These are phyloP conservation scores for Choreutis nemorana DNA, from an alignment of 2,888 invertebrate genomes.

Conservation along the genomic window DNA sequence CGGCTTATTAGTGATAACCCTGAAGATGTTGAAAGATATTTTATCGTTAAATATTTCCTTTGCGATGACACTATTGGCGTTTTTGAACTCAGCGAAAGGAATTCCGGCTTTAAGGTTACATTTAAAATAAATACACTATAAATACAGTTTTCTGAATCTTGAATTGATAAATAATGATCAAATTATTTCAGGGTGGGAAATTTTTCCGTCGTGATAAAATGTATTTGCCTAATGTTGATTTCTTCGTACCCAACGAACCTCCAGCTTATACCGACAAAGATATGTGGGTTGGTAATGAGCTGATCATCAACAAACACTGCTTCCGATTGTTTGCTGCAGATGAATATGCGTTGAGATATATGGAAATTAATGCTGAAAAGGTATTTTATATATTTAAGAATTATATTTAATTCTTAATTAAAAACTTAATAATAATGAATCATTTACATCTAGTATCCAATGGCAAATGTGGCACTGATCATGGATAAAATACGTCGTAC, in stretches of 20 bases:
- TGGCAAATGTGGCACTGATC: slow-evolving; percentile 74
- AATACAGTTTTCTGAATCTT: too few species aligned
- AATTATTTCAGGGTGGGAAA: slow-evolving; percentile 56
- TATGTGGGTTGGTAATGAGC: slow-evolving; percentile 83
- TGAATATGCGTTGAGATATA: slow-evolving; percentile 84
- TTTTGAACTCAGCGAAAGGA: slow-evolving; percentile 77
- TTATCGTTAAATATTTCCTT: slow-evolving; percentile 82
- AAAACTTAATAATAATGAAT: background rate
- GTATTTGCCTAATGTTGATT: slow-evolving; percentile 76
- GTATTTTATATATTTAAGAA: slow-evolving; percentile 37
- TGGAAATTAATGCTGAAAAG: slow-evolving; percentile 81
- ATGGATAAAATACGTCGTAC: slow-evolving; percentile 77
- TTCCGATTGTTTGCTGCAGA: slow-evolving; percentile 85
- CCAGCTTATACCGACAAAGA: slow-evolving; percentile 79
- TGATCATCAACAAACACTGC: slow-evolving; percentile 79
- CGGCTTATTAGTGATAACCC: slow-evolving; percentile 76
- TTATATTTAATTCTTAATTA: background rate
- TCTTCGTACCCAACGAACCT: slow-evolving; percentile 76
- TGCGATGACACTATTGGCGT: slow-evolving; percentile 86
- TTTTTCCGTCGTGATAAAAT: slow-evolving; percentile 76
- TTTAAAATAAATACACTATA: too few species aligned
- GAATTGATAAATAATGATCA: background rate
- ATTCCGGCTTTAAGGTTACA: slow-evolving; percentile 70
- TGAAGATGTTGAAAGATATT: slow-evolving; percentile 71
- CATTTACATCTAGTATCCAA: slow-evolving; percentile 67